Evolutionary conservation across 2,888 invertebrate species (phyloP), one percentile per base, ranked within the genome.

Genomic region (Orchesella flavescens): DNA sequence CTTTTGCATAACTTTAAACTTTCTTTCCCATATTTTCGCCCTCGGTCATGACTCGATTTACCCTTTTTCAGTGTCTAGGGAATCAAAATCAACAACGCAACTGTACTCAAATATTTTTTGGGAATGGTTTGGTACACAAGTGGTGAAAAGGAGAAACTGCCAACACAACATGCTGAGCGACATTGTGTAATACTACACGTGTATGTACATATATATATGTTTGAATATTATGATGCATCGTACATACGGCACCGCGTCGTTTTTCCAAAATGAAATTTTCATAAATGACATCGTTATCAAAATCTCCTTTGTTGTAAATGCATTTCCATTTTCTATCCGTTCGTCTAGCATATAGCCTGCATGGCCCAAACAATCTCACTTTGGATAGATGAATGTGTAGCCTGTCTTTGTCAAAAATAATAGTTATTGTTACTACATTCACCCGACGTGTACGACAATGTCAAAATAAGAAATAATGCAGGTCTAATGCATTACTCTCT

Each of bases 251-350:
- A 19, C 57, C 61, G 12, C 24, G 61, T 23, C 66, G 61, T 19
- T 57, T 53, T 43, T 43, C 43, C 44, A 53, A 71, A 78, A 61
- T 53, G 69, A 78, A 78, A 46, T 71, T 78, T 71, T 71, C 71
- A 78, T 69, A 71, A 78, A 78, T 78, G 78, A 78, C 78, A 71
- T 78, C 63, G 69, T 71, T 78, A 78, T 71, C 71, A 78, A 78
- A 78, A 78, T 71, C 61, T 69, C 69, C 59, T 61, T 69, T 61
- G 65, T 65, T 65, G 34, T 53, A 78, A 78, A 71, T 34, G 77
- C 77, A 77, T 61, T 66, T 76, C 59, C 49, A 34, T 61, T 78
- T 61, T 34, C 69, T 24, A 23, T 59, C 55, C 55, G 53, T 73
- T 19, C 13, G 44, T 34, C 21, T 17, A 55, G 1, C 19, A 65